Evolutionary conservation across 1,140 invertebrate genomes (phyloP), one percentile per base, ranked within the genome.

Genomic region (Steinernema khuongi): DNA sequence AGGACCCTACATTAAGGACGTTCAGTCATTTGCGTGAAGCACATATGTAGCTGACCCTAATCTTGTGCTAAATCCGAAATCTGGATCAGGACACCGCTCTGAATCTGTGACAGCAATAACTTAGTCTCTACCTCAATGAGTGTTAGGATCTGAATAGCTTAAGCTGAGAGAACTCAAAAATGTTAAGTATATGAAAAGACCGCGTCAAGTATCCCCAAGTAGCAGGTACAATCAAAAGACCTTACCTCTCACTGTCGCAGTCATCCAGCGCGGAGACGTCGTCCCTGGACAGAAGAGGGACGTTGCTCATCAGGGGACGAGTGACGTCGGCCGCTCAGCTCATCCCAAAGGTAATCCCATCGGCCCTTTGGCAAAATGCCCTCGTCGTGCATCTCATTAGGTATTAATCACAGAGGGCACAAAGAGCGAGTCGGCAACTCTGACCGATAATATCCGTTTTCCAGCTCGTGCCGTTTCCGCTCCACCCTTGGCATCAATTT

Each of bases 341-440:
- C 36, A 7, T n/a, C 7, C 36, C 36, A 60, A 60, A 60, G 50
- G 50, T 60, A 22, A 60, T 60, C 19, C 50, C 26, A 22, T 7
- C 50, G 50, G n/a, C 19, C 26, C 26, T 22, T 14, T 4, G 11
- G 50, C 50, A 60, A 60, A 60, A 60, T 26, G 11, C 11, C 11
- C 50, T 60, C 22, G 7, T 60, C 50, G 50, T 60, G 50, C 50
- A 60, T 60, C 50, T 60, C 50, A 60, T 60, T 60, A 26, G 50
- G 19, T 60, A 60, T 60, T 60, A 60, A 60, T 60, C 50, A 60
- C 14, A 17, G 50, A 22, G 36, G 7, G n/a, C 36, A 41, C 36
- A 41, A 41, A 41, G 36, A 41, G 36, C 36, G 36, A 11, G 7
- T n/a, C 36, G 36, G 36, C 36, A 41, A 41, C 36, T 41, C 36